Base-by-base conservation (phyloP, 2,888 invertebrate species). In the Napeogenes sylphis region DNA sequence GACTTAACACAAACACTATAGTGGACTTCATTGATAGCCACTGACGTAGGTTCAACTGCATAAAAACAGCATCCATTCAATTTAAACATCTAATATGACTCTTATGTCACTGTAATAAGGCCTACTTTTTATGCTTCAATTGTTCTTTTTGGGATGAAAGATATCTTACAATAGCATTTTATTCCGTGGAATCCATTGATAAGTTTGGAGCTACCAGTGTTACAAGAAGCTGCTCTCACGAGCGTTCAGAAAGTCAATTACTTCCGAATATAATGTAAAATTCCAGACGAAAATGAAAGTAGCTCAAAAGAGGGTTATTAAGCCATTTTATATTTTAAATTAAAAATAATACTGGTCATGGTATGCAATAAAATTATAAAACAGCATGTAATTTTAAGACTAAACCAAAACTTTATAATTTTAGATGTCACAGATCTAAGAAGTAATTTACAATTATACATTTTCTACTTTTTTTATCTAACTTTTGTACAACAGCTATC, bases 21-120 rank as follows among this genome's bases (percentile, higher is more conserved):
- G 84, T 88, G 87, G 86, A 87, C 89, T 90, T 90, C 90, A 90
- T 90, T 90, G 90, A 90, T 89, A 87, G 87, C 84, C 86, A 82
- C 84, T 78, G 84, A 87, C 88, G 87, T 87, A 85, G 85, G 83
- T 85, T 83, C 73, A 77, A 68, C 73, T 75, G 68, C 76, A 84
- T 79, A 87, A 89, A 87, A 89, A 86, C 82, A 70, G 68, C 69
- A 75, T 73, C 70, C 64, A 67, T 58, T 66, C 51, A 51, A 58
- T 53, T 61, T 61, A 68, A 59, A 75, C 77, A 68, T 64, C 71
- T 54, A 85, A 75, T 70, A 56, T 75, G 59, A 71, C 69, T 73
- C 77, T 75, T 87, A 80, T 65, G 4, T 32, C 57, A 12, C 62
- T 10, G 74, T 12, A 51, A 68, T 83, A 85, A 79, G 77, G 75